phyloP scores from a whole-genome alignment of 2,888 invertebrate genomes.

The Corythucha ciliata region DNA sequence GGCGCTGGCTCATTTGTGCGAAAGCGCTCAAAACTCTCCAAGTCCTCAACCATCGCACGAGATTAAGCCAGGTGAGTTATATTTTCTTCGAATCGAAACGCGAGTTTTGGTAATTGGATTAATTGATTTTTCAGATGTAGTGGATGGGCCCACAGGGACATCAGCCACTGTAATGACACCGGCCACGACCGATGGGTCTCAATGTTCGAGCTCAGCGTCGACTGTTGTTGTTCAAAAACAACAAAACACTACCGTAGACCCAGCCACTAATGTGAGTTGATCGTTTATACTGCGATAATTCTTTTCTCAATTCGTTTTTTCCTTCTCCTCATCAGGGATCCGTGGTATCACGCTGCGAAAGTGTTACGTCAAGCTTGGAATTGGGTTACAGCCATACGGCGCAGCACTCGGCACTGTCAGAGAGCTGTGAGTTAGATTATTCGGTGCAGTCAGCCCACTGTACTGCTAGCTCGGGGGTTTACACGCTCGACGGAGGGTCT shows the following conservation, averaged over 20 bases:
- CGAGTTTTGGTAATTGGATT: background rate
- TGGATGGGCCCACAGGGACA: constrained; percentile 19
- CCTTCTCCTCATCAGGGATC: constrained; percentile 15
- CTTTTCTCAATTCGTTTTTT: background rate
- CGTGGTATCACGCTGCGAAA: constrained; percentile 28
- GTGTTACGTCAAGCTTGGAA: constrained; percentile 69
- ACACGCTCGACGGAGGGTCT: constrained; percentile 56
- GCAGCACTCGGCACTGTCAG: constrained; percentile 67
- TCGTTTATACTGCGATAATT: background rate
- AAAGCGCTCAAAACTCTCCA: constrained; percentile 44
- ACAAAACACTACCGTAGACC: constrained; percentile 18
- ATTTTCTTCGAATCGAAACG: background rate
- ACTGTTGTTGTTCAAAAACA: constrained; percentile 60
- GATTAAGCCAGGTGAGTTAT: constrained; percentile 21
- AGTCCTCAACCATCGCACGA: constrained; percentile 28
- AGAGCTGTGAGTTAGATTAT: constrained; percentile 58
- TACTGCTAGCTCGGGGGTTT: constrained; percentile 68
- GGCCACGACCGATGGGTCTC: constrained; percentile 45
- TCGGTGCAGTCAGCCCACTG: constrained; percentile 40
- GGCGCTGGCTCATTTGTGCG: constrained; percentile 65
- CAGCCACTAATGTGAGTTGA: constrained; percentile 17
- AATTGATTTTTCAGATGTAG: constrained; percentile 20
- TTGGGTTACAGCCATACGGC: constrained; percentile 78
- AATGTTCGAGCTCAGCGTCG: constrained; percentile 78
- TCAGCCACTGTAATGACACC: constrained; percentile 37